These are phyloP conservation scores for Rhineura floridana DNA, from an alignment of 2,113 vertebrate species.

Conservation along the genomic window DNA sequence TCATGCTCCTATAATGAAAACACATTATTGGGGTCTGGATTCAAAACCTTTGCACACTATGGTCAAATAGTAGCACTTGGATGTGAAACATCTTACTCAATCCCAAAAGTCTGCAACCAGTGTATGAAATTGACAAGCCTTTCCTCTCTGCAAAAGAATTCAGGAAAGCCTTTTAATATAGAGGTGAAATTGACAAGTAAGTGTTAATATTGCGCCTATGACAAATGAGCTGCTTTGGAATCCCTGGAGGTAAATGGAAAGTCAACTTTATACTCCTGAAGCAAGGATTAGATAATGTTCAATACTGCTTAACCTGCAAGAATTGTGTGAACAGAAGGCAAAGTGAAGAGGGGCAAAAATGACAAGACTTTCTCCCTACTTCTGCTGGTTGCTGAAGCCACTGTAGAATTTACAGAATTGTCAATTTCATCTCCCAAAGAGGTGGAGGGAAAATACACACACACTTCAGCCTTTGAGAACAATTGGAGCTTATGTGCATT, in stretches of 20 bases:
- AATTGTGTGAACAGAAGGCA: neutral
- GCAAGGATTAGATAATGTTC: neutral
- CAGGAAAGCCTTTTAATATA: neutral
- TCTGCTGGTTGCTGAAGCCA: neutral
- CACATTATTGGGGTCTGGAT: neutral
- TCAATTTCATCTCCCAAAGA: neutral
- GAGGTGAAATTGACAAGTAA: neutral
- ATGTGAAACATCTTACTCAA: too few species aligned
- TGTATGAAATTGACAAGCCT: neutral
- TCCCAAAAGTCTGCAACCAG: neutral
- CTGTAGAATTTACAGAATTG: neutral
- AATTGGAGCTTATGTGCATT: too few species aligned
- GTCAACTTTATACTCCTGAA: neutral
- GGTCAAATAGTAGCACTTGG: too few species aligned
- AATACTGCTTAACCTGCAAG: neutral
- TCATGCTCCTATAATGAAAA: neutral
- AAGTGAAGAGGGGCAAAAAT: neutral
- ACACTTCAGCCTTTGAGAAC: too few species aligned
- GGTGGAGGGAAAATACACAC: neutral
- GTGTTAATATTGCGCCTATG: neutral
- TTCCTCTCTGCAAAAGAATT: neutral
- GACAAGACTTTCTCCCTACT: neutral
- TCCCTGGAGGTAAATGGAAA: neutral
- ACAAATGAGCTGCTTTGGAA: neutral
- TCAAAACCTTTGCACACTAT: too few species aligned